phyloP scores from a whole-genome alignment of 2,113 vertebrate genomes.

The Anthoscopus minutus region DNA sequence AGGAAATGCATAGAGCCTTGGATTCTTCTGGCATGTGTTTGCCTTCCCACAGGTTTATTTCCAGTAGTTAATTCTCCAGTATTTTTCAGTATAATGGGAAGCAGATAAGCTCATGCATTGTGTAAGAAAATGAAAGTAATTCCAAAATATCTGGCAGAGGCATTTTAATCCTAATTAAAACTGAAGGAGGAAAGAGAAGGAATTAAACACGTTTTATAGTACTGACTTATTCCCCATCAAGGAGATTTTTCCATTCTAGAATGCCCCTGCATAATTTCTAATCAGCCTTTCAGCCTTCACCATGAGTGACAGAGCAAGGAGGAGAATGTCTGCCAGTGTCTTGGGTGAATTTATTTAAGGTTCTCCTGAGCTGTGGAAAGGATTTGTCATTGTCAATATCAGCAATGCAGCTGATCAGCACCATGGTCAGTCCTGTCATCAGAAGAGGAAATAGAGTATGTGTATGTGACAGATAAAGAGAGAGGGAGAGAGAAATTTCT shows the following conservation, averaged over 20 bases:
- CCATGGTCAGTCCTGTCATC: neutral
- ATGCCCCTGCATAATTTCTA: constrained; percentile 4
- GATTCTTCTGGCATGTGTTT: neutral
- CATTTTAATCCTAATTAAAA: constrained; percentile 43
- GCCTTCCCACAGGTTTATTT: neutral
- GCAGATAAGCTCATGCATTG: neutral
- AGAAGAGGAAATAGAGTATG: neutral
- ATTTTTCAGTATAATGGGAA: neutral
- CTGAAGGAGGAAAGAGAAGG: neutral
- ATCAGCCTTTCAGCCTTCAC: neutral
- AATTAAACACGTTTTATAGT: neutral
- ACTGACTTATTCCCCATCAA: neutral
- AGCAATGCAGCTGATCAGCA: neutral
- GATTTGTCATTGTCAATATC: constrained; percentile 52
- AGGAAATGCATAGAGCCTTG: neutral
- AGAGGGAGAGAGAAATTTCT: neutral
- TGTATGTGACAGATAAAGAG: neutral
- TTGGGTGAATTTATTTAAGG: constrained; percentile 42
- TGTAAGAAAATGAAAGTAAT: constrained; percentile 15
- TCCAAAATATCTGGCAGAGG: neutral
- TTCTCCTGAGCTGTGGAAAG: neutral
- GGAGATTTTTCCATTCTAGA: neutral
- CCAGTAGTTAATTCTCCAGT: neutral
- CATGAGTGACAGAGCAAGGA: constrained; percentile 23
- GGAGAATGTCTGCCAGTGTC: neutral